Percentiles rank a stretch among this genome's conserved stretches.
These are phyloP conservation scores for Aphyosemion australe DNA, from an alignment of 2,113 vertebrate genomes.

Conservation along the genomic window DNA sequence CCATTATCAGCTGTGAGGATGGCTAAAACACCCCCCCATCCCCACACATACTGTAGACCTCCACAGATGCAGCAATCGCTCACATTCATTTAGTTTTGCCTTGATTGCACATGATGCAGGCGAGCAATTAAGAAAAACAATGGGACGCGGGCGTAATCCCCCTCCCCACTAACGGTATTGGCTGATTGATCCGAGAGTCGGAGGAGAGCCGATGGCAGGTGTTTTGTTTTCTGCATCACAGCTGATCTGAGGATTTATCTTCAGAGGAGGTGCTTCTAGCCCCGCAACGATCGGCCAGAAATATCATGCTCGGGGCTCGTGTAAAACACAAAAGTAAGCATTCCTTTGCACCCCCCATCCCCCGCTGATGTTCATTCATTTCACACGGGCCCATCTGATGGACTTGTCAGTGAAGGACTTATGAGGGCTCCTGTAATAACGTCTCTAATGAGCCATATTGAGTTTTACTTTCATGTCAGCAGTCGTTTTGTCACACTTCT, in stretches of 20 bases:
- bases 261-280: neutral
- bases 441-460: slow-evolving; percentile 66
- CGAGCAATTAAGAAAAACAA: slow-evolving; percentile 61
- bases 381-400: slow-evolving; percentile 19
- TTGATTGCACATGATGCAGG: slow-evolving; percentile 61
- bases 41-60: neutral
- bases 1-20: slow-evolving; percentile 33
- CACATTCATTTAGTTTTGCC: slow-evolving; percentile 57
- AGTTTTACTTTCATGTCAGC: slow-evolving; percentile 66
- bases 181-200: slow-evolving; percentile 25
- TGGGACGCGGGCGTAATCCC: slow-evolving; percentile 43
- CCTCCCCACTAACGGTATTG: slow-evolving; percentile 30
- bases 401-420: slow-evolving; percentile 47
- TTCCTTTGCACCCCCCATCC: neutral
- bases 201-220: slow-evolving; percentile 35
- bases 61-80: slow-evolving; percentile 49
- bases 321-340: neutral
- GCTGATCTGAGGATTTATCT: neutral
- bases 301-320: neutral
- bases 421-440: slow-evolving; percentile 53
- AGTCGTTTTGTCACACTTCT: slow-evolving; percentile 58
- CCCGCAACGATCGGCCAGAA: neutral
- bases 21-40: neutral
- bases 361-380: slow-evolving; percentile 9
- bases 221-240: slow-evolving; percentile 21